Evolutionary conservation across 2,888 invertebrate genomes (phyloP), one percentile per base, ranked within the genome.

Genomic region (Drosophila sordidula): DNA sequence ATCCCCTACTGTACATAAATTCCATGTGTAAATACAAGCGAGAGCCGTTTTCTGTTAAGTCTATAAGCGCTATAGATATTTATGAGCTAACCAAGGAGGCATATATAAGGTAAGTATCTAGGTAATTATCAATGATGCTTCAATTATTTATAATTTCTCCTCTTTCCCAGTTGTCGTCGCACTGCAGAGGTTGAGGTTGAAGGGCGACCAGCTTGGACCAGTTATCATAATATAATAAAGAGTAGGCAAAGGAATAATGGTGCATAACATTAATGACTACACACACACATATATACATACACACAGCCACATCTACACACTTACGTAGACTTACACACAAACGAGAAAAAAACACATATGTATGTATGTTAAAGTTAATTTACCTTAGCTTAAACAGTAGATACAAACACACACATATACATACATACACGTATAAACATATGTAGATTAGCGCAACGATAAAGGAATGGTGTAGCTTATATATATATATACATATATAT

Each of bases 201-300:
- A 49, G 47, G 57, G 63, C 72, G 67, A 63, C 47, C 73, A 51
- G 84, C 86, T 83, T 88, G 83, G 89, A 83, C 89, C 83, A 83
- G 86, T 89, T 88, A 83, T 87, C 79, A 89, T 70, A 72, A 81
- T 79, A 75, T 76, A 75, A 79, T 56, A 56, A 54, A 42, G 75
- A 52, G 81, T 81, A 81, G 87, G 87, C 81, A 89, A 74, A 87
- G 69, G 85, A 85, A 78, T 80, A 89, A 87, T 81, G 81, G 81
- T 81, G 81, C 89, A 89, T 87, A 80, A 80, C 47, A 58, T 63
- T 73, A 84, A 62, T 68, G 57, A 61, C 67, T 65, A 75, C 59
- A 59, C 34, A 63, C 32, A 66, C 51, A 66, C 42, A 47, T 45
- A 63, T 55, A 63, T 42, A 58, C 42, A 57, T 14, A 42, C 14